Percentiles rank a stretch among this genome's conserved stretches.
Conservation (phyloP, 2,797 vertebrate species). For the Helicolenus hilgendorfi region DNA sequence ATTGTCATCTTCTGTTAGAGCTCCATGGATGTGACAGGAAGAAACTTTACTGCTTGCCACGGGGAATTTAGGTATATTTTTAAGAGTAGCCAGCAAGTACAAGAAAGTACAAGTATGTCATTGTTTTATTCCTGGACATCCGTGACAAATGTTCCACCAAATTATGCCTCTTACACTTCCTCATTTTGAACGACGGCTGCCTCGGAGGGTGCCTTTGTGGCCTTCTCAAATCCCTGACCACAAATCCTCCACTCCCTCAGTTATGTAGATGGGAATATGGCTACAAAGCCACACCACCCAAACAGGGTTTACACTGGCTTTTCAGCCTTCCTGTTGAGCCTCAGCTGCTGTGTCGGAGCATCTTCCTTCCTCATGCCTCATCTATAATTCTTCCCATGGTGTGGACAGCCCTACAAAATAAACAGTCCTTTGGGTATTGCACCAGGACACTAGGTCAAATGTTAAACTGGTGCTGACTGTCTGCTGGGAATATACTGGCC, state of each 20-base stretch:
- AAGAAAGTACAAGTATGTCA: not conserved
- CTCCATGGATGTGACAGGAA: constrained; percentile 7
- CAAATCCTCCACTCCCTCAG: constrained; percentile 3
- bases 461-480: constrained; percentile 7
- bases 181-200: constrained; percentile 19
- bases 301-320: constrained; percentile 3
- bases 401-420: not conserved
- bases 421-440: constrained; percentile 21
- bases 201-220: not conserved
- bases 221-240: constrained; percentile 15
- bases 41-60: not conserved
- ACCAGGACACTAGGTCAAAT: constrained; percentile 15
- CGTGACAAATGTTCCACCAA: constrained; percentile 29
- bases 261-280: not conserved
- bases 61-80: constrained; percentile 10
- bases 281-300: not conserved
- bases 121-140: constrained; percentile 33
- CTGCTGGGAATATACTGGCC: constrained; percentile 5
- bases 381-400: not conserved
- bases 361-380: not conserved
- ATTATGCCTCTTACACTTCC: constrained; percentile 8
- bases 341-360: not conserved
- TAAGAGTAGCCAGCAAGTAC: constrained; percentile 20
- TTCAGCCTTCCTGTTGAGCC: not conserved
- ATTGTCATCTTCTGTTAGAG: constrained; percentile 17